phyloP scores from a whole-genome alignment of 1,140 invertebrate genomes.

The Stenopsyche tienmushanensis region DNA sequence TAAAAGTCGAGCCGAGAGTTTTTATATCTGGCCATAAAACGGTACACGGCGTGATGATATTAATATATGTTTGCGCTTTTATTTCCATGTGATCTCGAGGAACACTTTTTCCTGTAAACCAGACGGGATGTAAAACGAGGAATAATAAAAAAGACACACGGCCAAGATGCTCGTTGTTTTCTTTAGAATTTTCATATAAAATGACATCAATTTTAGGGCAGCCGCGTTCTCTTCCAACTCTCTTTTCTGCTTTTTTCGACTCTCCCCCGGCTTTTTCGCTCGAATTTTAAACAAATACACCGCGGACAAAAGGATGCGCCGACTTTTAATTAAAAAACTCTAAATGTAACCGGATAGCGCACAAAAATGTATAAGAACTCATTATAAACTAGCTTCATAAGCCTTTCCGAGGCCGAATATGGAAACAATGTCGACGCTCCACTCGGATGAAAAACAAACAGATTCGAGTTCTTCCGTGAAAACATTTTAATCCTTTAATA shows the following conservation, averaged over 20 bases:
- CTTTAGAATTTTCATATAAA: constrained; percentile 32
- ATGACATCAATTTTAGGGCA: constrained; percentile 29
- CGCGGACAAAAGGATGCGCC: constrained; percentile 1
- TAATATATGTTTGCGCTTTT: background rate
- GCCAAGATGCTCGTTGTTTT: constrained; percentile 30
- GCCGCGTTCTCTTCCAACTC: background rate
- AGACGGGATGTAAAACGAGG: constrained; percentile 17
- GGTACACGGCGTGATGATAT: background rate
- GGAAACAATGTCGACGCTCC: too few relatives aligned
- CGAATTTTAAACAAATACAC: constrained; percentile 21
- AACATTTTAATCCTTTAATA: too few relatives aligned
- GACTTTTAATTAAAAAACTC: background rate
- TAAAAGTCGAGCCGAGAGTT: too few relatives aligned
- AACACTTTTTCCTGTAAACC: background rate
- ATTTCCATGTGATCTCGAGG: background rate
- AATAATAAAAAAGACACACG: constrained; percentile 35
- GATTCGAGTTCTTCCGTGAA: too few relatives aligned
- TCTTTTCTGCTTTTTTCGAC: constrained; percentile 6
- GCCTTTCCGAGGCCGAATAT: too few relatives aligned
- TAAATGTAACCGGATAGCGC: background rate
- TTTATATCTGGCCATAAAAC: constrained; percentile 9
- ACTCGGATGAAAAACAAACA: too few relatives aligned
- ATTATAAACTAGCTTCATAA: background rate
- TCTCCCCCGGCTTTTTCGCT: constrained; percentile 1
- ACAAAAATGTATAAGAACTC: background rate